Evolutionary conservation across 2,113 vertebrate species (phyloP).

Genomic region (Saguinus imperator): DNA sequence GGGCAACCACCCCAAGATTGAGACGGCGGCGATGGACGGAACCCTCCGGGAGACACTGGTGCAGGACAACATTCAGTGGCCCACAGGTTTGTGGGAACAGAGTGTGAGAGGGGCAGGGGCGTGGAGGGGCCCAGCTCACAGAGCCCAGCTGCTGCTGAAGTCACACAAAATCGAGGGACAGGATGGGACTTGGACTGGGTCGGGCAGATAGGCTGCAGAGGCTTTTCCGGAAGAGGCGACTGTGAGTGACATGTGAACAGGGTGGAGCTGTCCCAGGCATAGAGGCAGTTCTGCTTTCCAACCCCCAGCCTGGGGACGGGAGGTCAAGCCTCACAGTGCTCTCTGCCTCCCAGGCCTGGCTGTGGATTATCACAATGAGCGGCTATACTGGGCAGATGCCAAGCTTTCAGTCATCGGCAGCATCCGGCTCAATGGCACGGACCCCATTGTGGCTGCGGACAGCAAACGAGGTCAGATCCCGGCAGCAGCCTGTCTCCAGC

Average conservation of each 20-base stretch:
- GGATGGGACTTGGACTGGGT: neutral
- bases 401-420: conserved; percentile 97
- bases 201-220: neutral
- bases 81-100: conserved; percentile 87
- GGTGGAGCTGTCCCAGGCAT: neutral
- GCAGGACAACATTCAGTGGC: conserved; percentile 98
- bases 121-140: neutral
- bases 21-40: conserved; percentile 97
- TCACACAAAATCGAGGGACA: neutral
- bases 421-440: conserved; percentile 94
- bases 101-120: neutral
- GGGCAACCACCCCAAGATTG: conserved; percentile 99
- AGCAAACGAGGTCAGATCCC: conserved; percentile 90
- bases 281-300: neutral
- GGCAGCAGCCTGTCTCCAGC: neutral
- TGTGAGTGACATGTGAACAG: neutral
- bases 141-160: neutral
- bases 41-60: conserved; percentile 95
- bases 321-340: neutral
- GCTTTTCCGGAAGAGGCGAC: neutral
- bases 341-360: conserved; percentile 89
- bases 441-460: conserved; percentile 92
- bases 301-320: neutral
- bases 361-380: conserved; percentile 96
- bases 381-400: conserved; percentile 96